Evolutionary conservation across 37 sponge, comb jelly and placozoan species (phyloP).

Genomic region (Chondrosia reniformis): DNA sequence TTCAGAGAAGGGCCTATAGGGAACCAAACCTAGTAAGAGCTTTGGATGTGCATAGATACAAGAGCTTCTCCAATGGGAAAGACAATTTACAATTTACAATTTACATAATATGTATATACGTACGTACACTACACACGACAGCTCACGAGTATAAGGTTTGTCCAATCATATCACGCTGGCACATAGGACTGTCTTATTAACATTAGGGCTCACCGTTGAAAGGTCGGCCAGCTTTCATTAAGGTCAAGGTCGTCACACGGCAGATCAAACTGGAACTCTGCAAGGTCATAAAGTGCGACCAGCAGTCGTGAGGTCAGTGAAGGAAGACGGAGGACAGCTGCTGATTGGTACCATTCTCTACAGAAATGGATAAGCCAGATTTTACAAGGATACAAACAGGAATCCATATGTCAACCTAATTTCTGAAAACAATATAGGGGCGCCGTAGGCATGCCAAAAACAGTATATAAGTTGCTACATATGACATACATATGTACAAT

Average conservation of each 20-base stretch:
- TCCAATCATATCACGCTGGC: background rate
- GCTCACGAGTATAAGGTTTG: background rate
- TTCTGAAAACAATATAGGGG: background rate
- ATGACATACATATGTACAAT: too few species aligned
- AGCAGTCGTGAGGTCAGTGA: conserved; percentile 46
- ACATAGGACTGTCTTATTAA: background rate
- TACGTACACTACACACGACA: too few species aligned
- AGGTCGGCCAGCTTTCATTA: conserved; percentile 75
- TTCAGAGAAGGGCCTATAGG: too few species aligned
- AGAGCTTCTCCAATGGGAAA: too few species aligned
- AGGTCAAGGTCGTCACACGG: conserved; percentile 57
- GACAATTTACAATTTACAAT: too few species aligned
- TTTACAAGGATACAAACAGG: background rate
- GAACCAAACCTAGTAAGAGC: too few species aligned
- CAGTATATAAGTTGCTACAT: background rate
- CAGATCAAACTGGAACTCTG: conserved; percentile 67
- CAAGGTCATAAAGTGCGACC: conserved; percentile 71
- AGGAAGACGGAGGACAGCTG: conserved; percentile 44
- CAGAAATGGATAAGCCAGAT: background rate
- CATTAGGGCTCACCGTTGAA: conserved; percentile 49
- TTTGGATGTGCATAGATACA: too few species aligned
- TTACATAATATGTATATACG: background rate
- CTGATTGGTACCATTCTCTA: conserved; percentile 75
- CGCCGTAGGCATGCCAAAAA: background rate
- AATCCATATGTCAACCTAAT: too few species aligned